Conservation (phyloP, 2,888 invertebrate genomes). For the Cancer borealis region DNA sequence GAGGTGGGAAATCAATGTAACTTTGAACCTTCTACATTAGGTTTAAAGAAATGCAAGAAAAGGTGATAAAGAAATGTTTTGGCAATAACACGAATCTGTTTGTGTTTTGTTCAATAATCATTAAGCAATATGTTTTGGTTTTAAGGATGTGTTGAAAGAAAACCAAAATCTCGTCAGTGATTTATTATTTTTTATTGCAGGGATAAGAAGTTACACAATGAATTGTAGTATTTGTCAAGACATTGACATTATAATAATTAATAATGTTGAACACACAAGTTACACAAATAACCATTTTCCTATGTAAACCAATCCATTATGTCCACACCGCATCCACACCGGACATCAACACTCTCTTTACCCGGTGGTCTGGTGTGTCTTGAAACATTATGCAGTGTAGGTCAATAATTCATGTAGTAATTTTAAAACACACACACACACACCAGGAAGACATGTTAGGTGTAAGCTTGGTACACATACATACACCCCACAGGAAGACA, state of each 20-base stretch:
- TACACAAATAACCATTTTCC: neutral
- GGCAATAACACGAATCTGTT: neutral
- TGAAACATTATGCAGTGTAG: neutral
- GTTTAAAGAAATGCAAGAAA: neutral
- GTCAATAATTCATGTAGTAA: neutral
- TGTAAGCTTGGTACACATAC: too few relatives aligned
- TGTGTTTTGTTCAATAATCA: neutral
- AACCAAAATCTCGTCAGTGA: neutral
- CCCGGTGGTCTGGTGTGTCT: neutral
- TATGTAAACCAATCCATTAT: neutral
- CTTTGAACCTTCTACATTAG: neutral
- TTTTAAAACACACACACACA: neutral
- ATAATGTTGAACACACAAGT: neutral
- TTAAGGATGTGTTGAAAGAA: neutral
- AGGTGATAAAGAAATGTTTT: neutral
- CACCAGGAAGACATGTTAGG: neutral
- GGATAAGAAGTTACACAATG: neutral
- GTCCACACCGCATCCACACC: neutral
- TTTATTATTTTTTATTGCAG: neutral
- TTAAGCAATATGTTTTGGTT: neutral
- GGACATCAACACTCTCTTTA: too few relatives aligned
- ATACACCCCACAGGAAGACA: too few relatives aligned
- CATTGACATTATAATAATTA: neutral
- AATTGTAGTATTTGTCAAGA: neutral
- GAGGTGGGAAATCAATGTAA: neutral